Evolutionary conservation across 2,113 vertebrate genomes (phyloP).

Genomic region (Sisor rabdophorus): DNA sequence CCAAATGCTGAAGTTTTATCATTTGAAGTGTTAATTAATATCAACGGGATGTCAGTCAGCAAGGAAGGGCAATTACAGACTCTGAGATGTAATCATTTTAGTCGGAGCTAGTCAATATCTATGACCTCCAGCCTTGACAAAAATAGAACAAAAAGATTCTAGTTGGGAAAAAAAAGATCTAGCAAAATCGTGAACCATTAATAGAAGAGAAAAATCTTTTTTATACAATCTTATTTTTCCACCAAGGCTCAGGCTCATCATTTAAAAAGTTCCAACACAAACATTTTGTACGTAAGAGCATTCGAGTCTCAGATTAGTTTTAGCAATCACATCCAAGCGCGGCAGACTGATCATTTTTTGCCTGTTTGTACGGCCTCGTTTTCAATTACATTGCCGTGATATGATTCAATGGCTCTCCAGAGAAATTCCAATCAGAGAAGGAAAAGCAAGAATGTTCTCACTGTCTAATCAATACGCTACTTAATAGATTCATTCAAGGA

Average conservation of each 20-base stretch:
- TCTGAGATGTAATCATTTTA: conserved; percentile 1
- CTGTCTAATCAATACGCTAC: conserved; percentile 47
- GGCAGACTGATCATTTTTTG: conserved; percentile 22
- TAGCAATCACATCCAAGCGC: neutral
- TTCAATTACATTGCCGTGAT: conserved; percentile 44
- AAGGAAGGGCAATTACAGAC: neutral
- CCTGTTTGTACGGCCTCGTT: conserved; percentile 33
- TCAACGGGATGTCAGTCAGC: neutral
- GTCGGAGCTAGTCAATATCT: too few relatives aligned
- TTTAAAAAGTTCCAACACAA: neutral
- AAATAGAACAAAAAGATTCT: neutral
- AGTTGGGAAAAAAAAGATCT: neutral
- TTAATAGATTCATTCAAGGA: conserved; percentile 49
- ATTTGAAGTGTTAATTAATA: conserved; percentile 19
- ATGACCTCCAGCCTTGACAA: neutral
- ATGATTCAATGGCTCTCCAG: conserved; percentile 47
- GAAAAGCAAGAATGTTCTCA: conserved; percentile 28
- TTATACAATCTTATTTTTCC: neutral
- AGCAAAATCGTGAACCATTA: neutral
- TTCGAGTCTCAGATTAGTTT: conserved; percentile 12
- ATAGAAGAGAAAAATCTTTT: neutral
- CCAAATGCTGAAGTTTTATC: neutral
- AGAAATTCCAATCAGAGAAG: conserved; percentile 43
- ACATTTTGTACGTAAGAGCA: neutral
- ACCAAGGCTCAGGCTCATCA: neutral